Base-by-base conservation (phyloP, 2,113 vertebrate genomes). In the Callionymus lyra region DNA sequence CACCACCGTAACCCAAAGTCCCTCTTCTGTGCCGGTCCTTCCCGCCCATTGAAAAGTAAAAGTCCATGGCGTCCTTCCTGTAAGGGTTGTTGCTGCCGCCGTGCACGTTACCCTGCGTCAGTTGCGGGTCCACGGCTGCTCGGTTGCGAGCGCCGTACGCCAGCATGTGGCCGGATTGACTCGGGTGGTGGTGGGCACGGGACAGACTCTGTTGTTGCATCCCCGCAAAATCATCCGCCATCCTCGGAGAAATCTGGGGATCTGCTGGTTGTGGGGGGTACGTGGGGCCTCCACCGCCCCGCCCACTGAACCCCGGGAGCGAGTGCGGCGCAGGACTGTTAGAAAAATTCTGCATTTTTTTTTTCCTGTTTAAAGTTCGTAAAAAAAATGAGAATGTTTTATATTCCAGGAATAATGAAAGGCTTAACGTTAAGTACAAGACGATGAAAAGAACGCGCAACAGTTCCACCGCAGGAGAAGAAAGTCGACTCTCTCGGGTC, bases 321-420 rank as follows among this genome's bases (percentile, higher is more conserved):
- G 75, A 53, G 10, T 74, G 71, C 40, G 84, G 75, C 50, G 68
- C 79, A 4, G 84, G 68, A 50, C 76, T 86, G 58, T 86, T 85
- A n/a, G 81, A 74, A 68, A 86, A 86, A 71, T 86, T 86, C 73
- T 87, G 85, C 85, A 87, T 87, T 73, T 45, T 72, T 69, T 74
- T 51, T 54, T 14, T 37, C 37, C 13, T 19, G 36, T 55, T 27
- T 61, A 61, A 59, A 37, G 46, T 48, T 50, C 21, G 21, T 53
- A 44, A 66, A 56, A 71, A 57, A 10, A 8, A 59, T 65, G 63
- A 56, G 53, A 44, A 45, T 41, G 47, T 38, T 73, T 52, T 59
- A 45, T 42, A 60, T 68, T 27, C 21, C 21, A 27, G 4, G 8
- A 8, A 27, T 5, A 27, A 27, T 27, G 60, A 59, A 65, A 63